Evolutionary conservation across 1,140 invertebrate species (phyloP).

Genomic region (Drosophila tristis): DNA sequence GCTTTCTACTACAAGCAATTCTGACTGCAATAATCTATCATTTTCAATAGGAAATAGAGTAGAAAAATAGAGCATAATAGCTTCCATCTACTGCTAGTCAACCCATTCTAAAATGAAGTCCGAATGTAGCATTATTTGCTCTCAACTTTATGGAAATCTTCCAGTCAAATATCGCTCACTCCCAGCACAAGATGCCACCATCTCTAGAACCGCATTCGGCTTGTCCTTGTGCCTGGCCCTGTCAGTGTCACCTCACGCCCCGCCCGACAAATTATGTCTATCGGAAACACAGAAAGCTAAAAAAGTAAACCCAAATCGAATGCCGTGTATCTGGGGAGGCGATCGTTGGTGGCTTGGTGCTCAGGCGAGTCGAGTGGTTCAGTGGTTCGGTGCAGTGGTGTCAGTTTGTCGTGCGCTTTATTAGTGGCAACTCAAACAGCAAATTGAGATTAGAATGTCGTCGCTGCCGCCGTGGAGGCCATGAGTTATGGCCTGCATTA

Average conservation of each 20-base stretch:
- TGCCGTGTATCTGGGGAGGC: constrained; percentile 29
- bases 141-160: no score
- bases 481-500: constrained; percentile 75
- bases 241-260: constrained; percentile 50
- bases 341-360: constrained; percentile 8
- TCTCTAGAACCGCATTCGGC: constrained; percentile 4
- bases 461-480: constrained; percentile 34
- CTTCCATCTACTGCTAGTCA: no score
- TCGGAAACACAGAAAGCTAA: constrained; percentile 53
- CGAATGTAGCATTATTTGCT: no score
- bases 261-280: constrained; percentile 53
- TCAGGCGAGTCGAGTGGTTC: constrained; percentile 7
- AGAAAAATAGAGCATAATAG: no score
- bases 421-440: constrained; percentile 72
- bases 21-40: no score
- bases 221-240: constrained; percentile 2
- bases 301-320: constrained; percentile 25
- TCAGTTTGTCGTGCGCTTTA: constrained; percentile 65
- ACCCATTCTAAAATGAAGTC: no score
- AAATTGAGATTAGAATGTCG: constrained; percentile 64
- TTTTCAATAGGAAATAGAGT: no score
- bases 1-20: no score
- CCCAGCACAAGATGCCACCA: neutral
- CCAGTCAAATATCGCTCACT: no score
- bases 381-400: constrained; percentile 38